These are phyloP conservation scores for Drosophila hamatofila DNA, from an alignment of 2,888 invertebrate genomes.

Conservation along the genomic window DNA sequence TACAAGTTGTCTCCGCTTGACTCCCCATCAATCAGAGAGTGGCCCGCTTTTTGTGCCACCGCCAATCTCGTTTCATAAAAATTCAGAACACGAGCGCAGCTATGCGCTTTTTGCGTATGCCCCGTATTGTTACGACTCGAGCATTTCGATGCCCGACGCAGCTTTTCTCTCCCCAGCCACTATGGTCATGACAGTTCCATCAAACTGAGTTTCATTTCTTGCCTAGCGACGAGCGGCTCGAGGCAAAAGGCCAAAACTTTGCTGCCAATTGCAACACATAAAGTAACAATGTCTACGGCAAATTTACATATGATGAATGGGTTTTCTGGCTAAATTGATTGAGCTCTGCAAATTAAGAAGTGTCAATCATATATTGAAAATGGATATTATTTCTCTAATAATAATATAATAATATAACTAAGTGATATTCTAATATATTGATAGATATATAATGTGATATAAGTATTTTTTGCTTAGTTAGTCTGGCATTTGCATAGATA, in stretches of 20 bases:
- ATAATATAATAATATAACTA: too few species aligned
- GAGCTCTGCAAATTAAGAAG: not conserved
- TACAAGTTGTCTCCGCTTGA: slow-evolving; percentile 75
- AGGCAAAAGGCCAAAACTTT: not conserved
- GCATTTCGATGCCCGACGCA: slow-evolving; percentile 7
- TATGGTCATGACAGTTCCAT: slow-evolving; percentile 42
- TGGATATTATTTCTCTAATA: too few species aligned
- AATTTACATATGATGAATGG: not conserved
- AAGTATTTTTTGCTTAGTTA: not conserved
- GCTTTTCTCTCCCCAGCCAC: slow-evolving; percentile 28
- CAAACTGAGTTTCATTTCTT: slow-evolving; percentile 3
- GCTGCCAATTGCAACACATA: not conserved
- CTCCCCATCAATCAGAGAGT: slow-evolving; percentile 76
- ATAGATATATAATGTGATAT: too few species aligned
- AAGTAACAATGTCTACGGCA: not conserved
- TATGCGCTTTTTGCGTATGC: slow-evolving; percentile 64
- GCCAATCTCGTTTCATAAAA: slow-evolving; percentile 66
- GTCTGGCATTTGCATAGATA: not conserved
- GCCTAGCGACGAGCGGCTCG: not conserved
- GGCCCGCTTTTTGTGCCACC: slow-evolving; percentile 47
- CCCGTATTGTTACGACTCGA: slow-evolving; percentile 22
- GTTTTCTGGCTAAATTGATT: not conserved
- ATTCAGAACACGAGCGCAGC: slow-evolving; percentile 71
- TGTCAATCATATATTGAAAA: too few species aligned
- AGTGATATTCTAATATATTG: not conserved